These are phyloP conservation scores for Margarornis squamiger DNA, from an alignment of 2,797 vertebrate genomes.

Conservation along the genomic window DNA sequence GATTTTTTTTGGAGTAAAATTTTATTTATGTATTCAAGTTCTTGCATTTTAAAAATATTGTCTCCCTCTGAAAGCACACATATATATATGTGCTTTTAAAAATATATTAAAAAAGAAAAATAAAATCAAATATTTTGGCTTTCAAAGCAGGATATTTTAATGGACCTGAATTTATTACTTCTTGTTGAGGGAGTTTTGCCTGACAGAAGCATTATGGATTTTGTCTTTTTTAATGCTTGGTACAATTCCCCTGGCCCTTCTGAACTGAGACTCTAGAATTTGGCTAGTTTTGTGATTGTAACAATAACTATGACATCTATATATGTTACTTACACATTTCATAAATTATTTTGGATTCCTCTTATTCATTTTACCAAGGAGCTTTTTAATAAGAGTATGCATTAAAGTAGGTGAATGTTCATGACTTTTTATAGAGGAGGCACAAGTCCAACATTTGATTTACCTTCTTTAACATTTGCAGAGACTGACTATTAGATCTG, in stretches of 20 bases:
- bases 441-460: neutral
- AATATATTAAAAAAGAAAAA: neutral
- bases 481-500: neutral
- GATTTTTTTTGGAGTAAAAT: neutral
- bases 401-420: neutral
- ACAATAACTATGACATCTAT: neutral
- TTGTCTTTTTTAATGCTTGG: neutral
- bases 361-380: neutral
- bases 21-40: neutral
- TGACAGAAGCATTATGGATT: neutral
- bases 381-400: neutral
- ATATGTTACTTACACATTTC: neutral
- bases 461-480: neutral
- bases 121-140: neutral
- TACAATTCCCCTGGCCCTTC: neutral
- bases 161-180: neutral
- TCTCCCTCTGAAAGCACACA: neutral
- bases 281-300: neutral
- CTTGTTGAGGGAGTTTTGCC: neutral
- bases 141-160: neutral
- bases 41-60: neutral
- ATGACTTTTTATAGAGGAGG: neutral
- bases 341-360: neutral
- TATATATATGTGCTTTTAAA: neutral
- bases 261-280: neutral